Conservation (phyloP, 2,888 invertebrate species). For the Furcula furcula region DNA sequence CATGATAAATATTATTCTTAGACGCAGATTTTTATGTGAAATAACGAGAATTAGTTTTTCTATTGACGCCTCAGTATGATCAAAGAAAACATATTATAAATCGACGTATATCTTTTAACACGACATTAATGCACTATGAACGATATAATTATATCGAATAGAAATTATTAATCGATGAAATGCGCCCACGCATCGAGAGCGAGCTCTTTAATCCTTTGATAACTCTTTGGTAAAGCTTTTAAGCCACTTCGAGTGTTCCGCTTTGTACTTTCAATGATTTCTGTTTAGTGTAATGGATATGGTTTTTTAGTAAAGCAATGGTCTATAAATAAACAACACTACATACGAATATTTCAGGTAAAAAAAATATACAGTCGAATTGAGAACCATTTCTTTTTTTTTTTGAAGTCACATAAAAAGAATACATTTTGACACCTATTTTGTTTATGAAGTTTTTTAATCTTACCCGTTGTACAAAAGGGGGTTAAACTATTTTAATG, state of each 20-base stretch:
- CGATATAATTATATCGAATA: constrained; percentile 3
- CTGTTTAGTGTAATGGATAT: constrained; percentile 19
- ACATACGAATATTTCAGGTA: too few species aligned
- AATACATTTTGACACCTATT: too few species aligned
- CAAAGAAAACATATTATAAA: neutral
- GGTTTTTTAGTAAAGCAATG: too few species aligned
- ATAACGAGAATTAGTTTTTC: neutral
- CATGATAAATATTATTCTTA: too few species aligned
- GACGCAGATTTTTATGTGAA: too few species aligned
- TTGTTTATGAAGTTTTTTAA: too few species aligned
- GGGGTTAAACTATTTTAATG: too few species aligned
- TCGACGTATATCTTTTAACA: neutral
- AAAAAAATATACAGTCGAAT: too few species aligned
- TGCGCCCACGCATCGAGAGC: constrained; percentile 4
- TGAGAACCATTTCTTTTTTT: too few species aligned
- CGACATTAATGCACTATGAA: constrained; percentile 1
- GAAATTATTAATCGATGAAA: constrained; percentile 15
- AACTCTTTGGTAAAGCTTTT: constrained; percentile 28
- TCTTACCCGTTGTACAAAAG: too few species aligned
- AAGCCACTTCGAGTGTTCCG: constrained; percentile 19
- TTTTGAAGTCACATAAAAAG: too few species aligned
- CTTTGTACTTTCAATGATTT: constrained; percentile 30
- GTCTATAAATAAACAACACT: too few species aligned
- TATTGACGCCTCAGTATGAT: neutral
- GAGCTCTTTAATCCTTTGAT: constrained; percentile 30